Evolutionary conservation across 2,888 invertebrate species (phyloP).

Genomic region (Ditylenchus weischeri): DNA sequence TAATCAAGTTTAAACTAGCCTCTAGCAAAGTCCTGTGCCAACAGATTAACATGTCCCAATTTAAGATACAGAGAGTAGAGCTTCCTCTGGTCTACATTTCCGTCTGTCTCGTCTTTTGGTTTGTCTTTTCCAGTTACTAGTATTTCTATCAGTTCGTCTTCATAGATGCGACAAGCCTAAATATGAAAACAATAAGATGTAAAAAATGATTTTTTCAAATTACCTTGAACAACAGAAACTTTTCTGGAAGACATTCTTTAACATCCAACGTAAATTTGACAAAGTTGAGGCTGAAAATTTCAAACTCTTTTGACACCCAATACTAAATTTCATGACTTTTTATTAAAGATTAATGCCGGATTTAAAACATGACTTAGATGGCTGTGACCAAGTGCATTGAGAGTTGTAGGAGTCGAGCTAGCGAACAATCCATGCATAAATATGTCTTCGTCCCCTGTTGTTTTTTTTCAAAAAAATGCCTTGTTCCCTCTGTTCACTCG

Average conservation of each 20-base stretch:
- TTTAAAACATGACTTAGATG: too few relatives aligned
- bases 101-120: constrained; percentile 15
- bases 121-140: background rate
- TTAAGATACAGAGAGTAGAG: constrained; percentile 78
- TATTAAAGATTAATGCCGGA: background rate
- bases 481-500: too few relatives aligned
- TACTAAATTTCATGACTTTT: background rate
- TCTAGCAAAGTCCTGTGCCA: constrained; percentile 88
- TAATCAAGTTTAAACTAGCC: constrained; percentile 69
- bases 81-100: background rate
- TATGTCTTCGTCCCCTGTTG: too few relatives aligned
- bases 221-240: constrained; percentile 11
- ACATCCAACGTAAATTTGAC: constrained; percentile 10
- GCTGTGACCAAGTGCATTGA: too few relatives aligned
- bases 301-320: background rate
- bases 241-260: constrained; percentile 12
- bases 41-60: constrained; percentile 87
- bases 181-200: background rate
- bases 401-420: too few relatives aligned
- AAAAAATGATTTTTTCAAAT: background rate
- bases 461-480: too few relatives aligned
- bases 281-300: constrained; percentile 16
- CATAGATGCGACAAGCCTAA: constrained; percentile 17
- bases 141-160: constrained; percentile 7
- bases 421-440: too few relatives aligned